phyloP scores from a whole-genome alignment of 2,797 vertebrate genomes.

The Mustela erminea region DNA sequence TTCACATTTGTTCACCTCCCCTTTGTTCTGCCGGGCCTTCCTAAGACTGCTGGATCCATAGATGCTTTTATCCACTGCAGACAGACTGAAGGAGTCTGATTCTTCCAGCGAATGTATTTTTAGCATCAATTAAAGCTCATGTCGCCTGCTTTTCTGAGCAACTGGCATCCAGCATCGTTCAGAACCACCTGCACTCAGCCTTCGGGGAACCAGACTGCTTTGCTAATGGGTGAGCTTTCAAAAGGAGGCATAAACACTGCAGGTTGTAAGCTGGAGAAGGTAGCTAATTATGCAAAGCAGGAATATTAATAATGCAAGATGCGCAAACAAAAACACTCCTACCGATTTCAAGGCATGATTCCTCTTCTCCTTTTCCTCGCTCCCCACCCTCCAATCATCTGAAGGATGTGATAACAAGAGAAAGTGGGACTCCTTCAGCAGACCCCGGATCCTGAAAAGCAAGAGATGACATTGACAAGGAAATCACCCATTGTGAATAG shows the following conservation, averaged over 20 bases:
- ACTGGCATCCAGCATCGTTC: background rate
- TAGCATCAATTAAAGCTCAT: conserved; percentile 62
- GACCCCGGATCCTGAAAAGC: background rate
- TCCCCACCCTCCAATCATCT: background rate
- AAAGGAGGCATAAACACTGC: conserved; percentile 26
- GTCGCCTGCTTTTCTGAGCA: conserved; percentile 55
- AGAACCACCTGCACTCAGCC: conserved; percentile 68
- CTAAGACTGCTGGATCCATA: background rate
- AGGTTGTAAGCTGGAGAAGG: conserved; percentile 57
- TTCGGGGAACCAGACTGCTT: conserved; percentile 51
- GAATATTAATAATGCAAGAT: conserved; percentile 68
- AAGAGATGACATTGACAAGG: background rate
- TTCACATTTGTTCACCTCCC: background rate
- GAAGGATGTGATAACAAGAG: background rate
- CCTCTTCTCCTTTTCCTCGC: background rate
- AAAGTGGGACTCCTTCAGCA: background rate
- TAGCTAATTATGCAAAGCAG: conserved; percentile 66
- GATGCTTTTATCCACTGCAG: conserved; percentile 48
- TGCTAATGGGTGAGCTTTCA: conserved; percentile 54
- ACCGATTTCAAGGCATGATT: background rate
- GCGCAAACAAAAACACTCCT: conserved; percentile 62
- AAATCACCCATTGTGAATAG: background rate
- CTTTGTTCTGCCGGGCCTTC: conserved; percentile 44
- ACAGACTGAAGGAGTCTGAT: background rate
- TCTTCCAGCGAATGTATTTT: conserved; percentile 64